Conservation (phyloP, 2,797 vertebrate genomes). For the Squalus acanthias region DNA sequence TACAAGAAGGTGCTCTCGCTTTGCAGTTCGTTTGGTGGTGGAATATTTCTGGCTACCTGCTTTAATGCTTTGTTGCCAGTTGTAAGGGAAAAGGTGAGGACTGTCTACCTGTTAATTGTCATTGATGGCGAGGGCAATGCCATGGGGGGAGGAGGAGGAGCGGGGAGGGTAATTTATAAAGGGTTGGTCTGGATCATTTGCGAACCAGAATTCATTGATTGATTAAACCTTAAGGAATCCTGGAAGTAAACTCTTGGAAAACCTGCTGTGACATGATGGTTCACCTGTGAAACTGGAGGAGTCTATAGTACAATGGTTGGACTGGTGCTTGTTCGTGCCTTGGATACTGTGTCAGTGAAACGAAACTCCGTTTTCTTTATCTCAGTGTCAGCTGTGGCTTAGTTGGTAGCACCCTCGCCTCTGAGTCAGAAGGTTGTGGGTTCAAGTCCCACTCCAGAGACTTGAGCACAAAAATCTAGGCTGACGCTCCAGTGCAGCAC, state of each 20-base stretch:
- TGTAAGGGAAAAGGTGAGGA: conserved; percentile 66
- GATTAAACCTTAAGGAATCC: background rate
- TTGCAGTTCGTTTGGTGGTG: conserved; percentile 81
- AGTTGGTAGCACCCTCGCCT: too few relatives aligned
- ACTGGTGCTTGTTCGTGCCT: too few relatives aligned
- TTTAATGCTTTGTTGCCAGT: conserved; percentile 78
- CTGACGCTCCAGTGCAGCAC: too few relatives aligned
- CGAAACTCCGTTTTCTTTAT: background rate
- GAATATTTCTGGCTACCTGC: conserved; percentile 86
- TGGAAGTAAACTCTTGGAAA: background rate
- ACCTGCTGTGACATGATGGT: background rate
- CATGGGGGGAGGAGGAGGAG: background rate
- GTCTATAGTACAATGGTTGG: background rate
- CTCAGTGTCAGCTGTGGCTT: too few relatives aligned
- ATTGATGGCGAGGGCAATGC: background rate
- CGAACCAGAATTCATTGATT: background rate
- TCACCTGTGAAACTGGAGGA: background rate
- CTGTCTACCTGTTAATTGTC: background rate
- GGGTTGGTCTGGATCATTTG: background rate
- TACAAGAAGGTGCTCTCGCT: conserved; percentile 67
- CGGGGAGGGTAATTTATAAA: background rate
- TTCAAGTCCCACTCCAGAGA: too few relatives aligned
- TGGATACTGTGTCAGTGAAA: background rate
- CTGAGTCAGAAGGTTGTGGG: too few relatives aligned
- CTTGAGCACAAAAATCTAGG: too few relatives aligned